Evolutionary conservation across 1,140 invertebrate species (phyloP), one percentile per base, ranked within the genome.

Genomic region (Melitaea cinxia): DNA sequence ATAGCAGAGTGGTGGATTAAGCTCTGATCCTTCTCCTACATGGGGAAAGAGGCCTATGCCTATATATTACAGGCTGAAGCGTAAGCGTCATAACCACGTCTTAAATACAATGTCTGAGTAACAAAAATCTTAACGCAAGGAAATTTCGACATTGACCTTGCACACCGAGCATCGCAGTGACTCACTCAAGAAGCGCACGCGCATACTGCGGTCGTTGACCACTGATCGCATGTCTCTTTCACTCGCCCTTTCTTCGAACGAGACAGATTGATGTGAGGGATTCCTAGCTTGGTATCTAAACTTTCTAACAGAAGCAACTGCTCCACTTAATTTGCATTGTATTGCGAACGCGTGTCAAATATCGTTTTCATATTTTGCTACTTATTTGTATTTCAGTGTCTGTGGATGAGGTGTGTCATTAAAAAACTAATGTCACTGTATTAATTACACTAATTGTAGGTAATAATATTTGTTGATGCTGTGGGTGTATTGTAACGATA

Each of bases 281-380:
- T 21, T 4, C 10, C 1, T 23, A 7, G 4, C 21, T 47, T 47
- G 23, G 21, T 14, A n/a, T 21, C 19, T n/a, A 23, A 47, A 47
- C 42, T 47, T 47, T 47, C 42, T 47, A 47, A 47, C 19, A 45
- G 17, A n/a, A 35, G 33, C 6, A 39, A 39, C 7, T n/a, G 19
- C 19, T n/a, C 19, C 10, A 45, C 42, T 45, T 42, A 17, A 7
- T 17, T 7, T 42, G n/a, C 14, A 14, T 37, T 42, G 5, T 17
- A 42, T 17, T 17, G 6, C n/a, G 17, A 15, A 42, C 37, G 17
- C 14, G 37, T 42, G 14, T 42, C 12, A 33, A 33, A 33, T 33
- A 33, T 10, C 1, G 12, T 33, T 33, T 33, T 10, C 30, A 9
- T 10, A 28, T 28, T 7, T 28, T 7, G 7, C 7, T 28, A 28